Evolutionary conservation across 2,113 vertebrate species (phyloP).

Genomic region (Leptocoma aspasia): DNA sequence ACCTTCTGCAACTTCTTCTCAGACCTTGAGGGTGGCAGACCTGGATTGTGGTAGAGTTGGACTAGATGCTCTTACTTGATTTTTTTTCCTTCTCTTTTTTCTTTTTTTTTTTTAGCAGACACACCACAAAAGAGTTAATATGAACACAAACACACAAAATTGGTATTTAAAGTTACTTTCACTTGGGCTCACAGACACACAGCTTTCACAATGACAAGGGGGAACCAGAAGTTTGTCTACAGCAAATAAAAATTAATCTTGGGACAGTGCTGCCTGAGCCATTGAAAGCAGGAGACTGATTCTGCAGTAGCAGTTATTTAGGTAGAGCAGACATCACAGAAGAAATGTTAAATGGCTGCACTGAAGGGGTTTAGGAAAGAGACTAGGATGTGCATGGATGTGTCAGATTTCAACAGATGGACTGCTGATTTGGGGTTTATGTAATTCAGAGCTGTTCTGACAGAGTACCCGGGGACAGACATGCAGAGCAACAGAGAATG

Average conservation of each 20-base stretch:
- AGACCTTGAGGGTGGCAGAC: background rate
- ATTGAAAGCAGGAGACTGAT: background rate
- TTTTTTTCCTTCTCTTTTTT: background rate
- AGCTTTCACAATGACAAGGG: fast-evolving
- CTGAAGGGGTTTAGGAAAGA: background rate
- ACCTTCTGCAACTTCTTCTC: background rate
- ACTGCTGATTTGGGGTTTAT: background rate
- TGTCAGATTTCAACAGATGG: background rate
- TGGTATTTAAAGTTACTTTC: background rate
- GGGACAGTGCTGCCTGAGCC: background rate
- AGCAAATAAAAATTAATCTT: background rate
- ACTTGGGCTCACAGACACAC: background rate
- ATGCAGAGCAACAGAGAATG: background rate
- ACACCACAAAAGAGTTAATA: background rate
- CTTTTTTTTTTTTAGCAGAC: background rate
- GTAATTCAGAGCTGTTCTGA: background rate
- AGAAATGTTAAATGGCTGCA: background rate
- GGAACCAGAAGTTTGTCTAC: background rate
- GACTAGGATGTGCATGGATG: background rate
- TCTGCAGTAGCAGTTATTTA: background rate
- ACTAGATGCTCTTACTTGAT: background rate
- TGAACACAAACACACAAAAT: background rate
- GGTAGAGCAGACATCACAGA: background rate
- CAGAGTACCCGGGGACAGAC: background rate
- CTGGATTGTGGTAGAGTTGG: background rate